Base-by-base conservation (phyloP, 2,797 vertebrate species). In the Cirrhinus mrigala region DNA sequence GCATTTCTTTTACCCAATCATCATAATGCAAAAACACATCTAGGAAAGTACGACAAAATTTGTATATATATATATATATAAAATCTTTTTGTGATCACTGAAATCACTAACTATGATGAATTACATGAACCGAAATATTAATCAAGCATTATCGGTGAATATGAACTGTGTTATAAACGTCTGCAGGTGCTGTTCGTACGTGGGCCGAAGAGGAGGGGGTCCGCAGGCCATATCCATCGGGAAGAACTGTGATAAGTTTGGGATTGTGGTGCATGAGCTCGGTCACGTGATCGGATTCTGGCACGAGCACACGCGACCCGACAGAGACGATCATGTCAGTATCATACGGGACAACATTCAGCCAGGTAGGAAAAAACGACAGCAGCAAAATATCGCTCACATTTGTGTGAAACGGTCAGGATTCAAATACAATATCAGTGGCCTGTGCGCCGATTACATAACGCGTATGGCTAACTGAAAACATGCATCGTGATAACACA, bases 231-330 rank as follows among this genome's bases (percentile, higher is more conserved):
- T 97, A 92, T 97, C 97, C 62, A 97, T 97, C 46, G 97, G 97
- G 68, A 97, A 97, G 84, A 97, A 97, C 94, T 97, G 97, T 54
- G 97, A 97, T 87, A 97, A 97, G 90, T 97, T 97, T 84, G 97
- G 97, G 83, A 97, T 97, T 0, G 96, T 97, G 89, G 96, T 96
- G 3, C 97, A 97, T 0, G 97, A 97, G 79, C 93, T 97, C 1
- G 97, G 97, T 79, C 97, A 97, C 0, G 96, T 97, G 54, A 96
- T 97, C 54, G 97, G 97, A 73, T 97, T 97, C 94, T 97, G 97
- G 97, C 97, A 97, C 24, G 97, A 97, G 37, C 97, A 97, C 90
- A 97, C 96, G 0, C 94, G 97, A 1, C 96, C 97, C 0, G 97
- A 97, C 91, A 93, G 97, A 58, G 97, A 97, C 27, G 93, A 96